Evolutionary conservation across 2,113 vertebrate genomes (phyloP), one percentile per base, ranked within the genome.

Genomic region (Clarias batrachus): DNA sequence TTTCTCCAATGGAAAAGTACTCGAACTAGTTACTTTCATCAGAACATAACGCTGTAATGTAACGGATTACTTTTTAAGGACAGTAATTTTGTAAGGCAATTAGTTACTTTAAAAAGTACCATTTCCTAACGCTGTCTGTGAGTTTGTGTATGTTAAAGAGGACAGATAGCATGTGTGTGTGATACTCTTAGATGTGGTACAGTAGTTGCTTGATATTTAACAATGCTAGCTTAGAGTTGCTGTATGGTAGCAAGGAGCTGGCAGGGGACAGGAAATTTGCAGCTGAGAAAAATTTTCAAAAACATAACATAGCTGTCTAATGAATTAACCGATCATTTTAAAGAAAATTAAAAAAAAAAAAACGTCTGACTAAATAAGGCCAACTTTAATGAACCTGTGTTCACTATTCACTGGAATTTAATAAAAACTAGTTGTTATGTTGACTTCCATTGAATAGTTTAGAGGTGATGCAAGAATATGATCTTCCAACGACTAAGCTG

Each of bases 401-500:
- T 33, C 7, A 65, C 25, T 11, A 25, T 41, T 41, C 41, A 48
- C 48, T 65, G 63, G 63, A 65, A n/a, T 65, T 11, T 13, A 65
- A 65, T n/a, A 25, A 10, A 12, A 12, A 3, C 70, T 11, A 41
- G 19, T 37, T 73, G 33, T 37, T 37, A 37, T 37, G 1, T 23
- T 19, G 19, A 48, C 13, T 10, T 48, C 37, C 48, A 41, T 52
- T 25, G 12, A 52, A 30, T 1, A 57, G n/a, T 6, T 57, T 57
- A 1, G 54, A 57, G 77, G 13, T 57, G 25, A 33, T 30, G n/a
- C 62, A 62, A 33, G 78, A 23, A 37, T 57, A 60, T 62, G 56
- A 12, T 80, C 56, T 33, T 80, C 27, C 56, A 80, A 27, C 77
- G 21, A 33, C 56, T 59, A 54, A 79, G 54, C 77, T 79, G 77